Percentiles rank a stretch among this genome's conserved stretches.
These are phyloP conservation scores for Cheilosia vernalis DNA, from an alignment of 2,888 invertebrate genomes.

Conservation along the genomic window DNA sequence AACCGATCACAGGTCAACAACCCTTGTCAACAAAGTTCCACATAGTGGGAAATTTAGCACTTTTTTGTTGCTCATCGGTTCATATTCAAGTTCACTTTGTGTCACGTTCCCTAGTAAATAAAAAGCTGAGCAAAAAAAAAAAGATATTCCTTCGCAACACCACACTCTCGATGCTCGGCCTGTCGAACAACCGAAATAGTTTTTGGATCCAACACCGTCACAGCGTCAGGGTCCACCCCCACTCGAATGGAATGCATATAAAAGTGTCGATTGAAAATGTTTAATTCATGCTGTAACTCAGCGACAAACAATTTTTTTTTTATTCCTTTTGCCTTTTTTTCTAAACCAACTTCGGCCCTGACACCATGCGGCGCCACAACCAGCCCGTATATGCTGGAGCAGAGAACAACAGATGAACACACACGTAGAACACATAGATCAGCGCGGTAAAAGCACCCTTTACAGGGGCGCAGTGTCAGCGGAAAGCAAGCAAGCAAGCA, in stretches of 20 bases:
- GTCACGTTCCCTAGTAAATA: slow-evolving; percentile 57
- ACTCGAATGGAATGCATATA: slow-evolving; percentile 56
- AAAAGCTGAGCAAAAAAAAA: slow-evolving; percentile 35
- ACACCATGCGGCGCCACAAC: slow-evolving; percentile 13
- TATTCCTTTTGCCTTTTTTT: slow-evolving; percentile 23
- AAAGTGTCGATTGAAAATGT: slow-evolving; percentile 75
- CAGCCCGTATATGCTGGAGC: slow-evolving; percentile 7
- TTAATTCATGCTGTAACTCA: slow-evolving; percentile 74
- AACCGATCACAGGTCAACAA: slow-evolving; percentile 62
- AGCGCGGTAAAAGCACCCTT: slow-evolving; percentile 43
- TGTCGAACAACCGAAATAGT: slow-evolving; percentile 66
- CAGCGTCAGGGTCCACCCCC: background rate
- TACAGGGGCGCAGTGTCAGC: background rate
- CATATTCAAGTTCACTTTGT: slow-evolving; percentile 65
- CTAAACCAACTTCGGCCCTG: slow-evolving; percentile 50
- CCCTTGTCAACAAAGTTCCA: slow-evolving; percentile 61
- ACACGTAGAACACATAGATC: slow-evolving; percentile 69
- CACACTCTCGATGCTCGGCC: slow-evolving; percentile 32
- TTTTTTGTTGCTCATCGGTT: slow-evolving; percentile 32
- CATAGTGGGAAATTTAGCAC: slow-evolving; percentile 65
- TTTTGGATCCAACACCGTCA: slow-evolving; percentile 18
- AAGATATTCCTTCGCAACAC: slow-evolving; percentile 41
- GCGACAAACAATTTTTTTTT: slow-evolving; percentile 66
- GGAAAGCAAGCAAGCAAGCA: slow-evolving; percentile 48
- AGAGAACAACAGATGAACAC: slow-evolving; percentile 61